Evolutionary conservation across 2,113 vertebrate species (phyloP).

Genomic region (Alces alces): DNA sequence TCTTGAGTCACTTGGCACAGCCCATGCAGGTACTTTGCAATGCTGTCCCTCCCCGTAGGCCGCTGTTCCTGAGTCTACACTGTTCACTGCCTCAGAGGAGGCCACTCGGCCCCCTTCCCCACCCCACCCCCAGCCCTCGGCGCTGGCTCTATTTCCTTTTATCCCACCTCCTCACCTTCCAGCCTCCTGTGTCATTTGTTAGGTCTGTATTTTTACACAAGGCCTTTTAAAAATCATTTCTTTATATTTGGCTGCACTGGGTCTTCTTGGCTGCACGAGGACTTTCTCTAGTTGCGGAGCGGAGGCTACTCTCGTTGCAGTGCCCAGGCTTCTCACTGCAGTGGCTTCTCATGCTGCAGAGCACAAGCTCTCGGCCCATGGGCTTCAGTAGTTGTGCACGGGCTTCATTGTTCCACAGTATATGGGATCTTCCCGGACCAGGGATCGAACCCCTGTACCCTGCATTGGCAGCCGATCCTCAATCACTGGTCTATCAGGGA

Average conservation of each 20-base stretch:
- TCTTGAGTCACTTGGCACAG: background rate
- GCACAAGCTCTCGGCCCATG: fast-evolving
- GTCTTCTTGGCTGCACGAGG: background rate
- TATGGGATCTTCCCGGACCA: background rate
- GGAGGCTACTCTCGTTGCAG: background rate
- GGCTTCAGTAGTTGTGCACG: background rate
- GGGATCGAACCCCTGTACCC: background rate
- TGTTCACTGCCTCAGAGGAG: background rate
- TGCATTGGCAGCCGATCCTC: background rate
- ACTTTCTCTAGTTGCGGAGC: background rate
- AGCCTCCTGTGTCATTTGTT: fast-evolving
- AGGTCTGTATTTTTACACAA: background rate
- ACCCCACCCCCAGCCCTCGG: fast-evolving
- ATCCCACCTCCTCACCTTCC: background rate
- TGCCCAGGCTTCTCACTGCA: background rate
- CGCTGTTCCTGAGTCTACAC: background rate
- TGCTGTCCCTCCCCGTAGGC: background rate
- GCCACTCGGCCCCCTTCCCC: background rate
- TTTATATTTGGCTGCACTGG: background rate
- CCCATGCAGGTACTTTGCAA: background rate
- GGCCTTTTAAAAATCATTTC: background rate
- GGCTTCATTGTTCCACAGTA: background rate
- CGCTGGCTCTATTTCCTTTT: background rate
- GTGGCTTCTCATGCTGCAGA: background rate
- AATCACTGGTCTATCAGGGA: background rate